phyloP scores from a whole-genome alignment of 2,797 vertebrate species.

The Triplophysa bombifrons region DNA sequence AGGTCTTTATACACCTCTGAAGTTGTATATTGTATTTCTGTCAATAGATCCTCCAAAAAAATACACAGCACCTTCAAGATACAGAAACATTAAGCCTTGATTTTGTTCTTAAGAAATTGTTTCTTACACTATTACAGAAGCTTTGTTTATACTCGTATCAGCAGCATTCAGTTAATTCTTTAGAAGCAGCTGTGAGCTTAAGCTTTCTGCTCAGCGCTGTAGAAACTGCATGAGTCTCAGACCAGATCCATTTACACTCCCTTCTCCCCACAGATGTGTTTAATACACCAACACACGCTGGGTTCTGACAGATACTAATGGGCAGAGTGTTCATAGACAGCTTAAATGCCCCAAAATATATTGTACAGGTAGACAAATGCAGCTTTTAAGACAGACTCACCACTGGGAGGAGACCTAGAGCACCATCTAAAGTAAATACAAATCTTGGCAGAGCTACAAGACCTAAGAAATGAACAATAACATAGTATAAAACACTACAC shows the following conservation, averaged over 20 bases:
- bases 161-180: background rate
- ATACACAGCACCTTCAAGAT: too few relatives aligned
- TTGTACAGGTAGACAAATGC: conserved; percentile 45
- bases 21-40: too few relatives aligned
- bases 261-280: conserved; percentile 23
- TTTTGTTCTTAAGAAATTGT: background rate
- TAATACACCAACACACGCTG: conserved; percentile 27
- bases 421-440: conserved; percentile 20
- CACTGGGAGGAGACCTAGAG: conserved; percentile 28
- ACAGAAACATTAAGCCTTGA: background rate
- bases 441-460: background rate
- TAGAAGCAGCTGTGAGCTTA: background rate
- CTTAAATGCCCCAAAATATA: conserved; percentile 48
- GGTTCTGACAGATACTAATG: conserved; percentile 48
- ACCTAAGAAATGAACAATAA: background rate
- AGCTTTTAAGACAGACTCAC: conserved; percentile 8
- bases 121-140: background rate
- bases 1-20: too few relatives aligned
- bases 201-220: background rate
- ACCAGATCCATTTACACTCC: conserved; percentile 6
- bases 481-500: too few relatives aligned
- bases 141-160: background rate
- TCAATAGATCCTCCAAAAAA: too few relatives aligned
- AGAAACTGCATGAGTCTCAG: conserved; percentile 7
- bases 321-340: conserved; percentile 34